Conservation (phyloP, 2,888 invertebrate genomes). For the Euspilapteryx auroguttella region DNA sequence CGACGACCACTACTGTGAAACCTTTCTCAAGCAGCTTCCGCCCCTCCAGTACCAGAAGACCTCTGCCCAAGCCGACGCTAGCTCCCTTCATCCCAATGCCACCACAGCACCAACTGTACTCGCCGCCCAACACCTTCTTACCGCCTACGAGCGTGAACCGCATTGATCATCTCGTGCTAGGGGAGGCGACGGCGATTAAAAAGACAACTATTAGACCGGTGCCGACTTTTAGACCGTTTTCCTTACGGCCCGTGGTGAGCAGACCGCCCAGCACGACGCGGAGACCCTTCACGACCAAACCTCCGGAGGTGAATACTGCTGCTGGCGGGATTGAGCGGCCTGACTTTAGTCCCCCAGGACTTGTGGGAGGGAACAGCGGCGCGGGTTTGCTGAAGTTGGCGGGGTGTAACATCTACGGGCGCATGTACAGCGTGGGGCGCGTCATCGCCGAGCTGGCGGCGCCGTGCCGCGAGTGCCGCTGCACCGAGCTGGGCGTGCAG, state of each 20-base stretch:
- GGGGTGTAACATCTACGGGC: constrained; percentile 88
- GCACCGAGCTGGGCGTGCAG: constrained; percentile 84
- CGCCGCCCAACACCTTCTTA: constrained; percentile 20
- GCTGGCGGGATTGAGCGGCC: no score
- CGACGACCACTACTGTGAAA: neutral
- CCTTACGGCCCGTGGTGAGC: neutral
- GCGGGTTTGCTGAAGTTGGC: constrained; percentile 73
- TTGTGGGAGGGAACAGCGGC: constrained; percentile 17
- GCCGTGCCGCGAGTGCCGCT: constrained; percentile 82
- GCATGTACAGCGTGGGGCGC: constrained; percentile 82
- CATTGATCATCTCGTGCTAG: constrained; percentile 44
- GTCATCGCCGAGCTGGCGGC: constrained; percentile 82
- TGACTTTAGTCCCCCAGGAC: no score
- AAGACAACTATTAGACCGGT: constrained; percentile 16
- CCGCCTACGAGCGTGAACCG: constrained; percentile 20
- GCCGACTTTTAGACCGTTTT: neutral
- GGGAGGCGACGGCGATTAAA: constrained; percentile 40
- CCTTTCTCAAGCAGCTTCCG: neutral
- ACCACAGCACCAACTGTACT: constrained; percentile 14
- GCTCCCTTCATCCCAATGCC: constrained; percentile 28
- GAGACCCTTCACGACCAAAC: constrained; percentile 11
- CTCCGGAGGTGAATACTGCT: constrained; percentile 5
- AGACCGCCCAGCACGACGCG: constrained; percentile 12
- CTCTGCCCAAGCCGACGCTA: constrained; percentile 12
- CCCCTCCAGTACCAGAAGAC: constrained; percentile 10